phyloP scores from a whole-genome alignment of 2,888 invertebrate species.

The Argynnis bischoffii region DNA sequence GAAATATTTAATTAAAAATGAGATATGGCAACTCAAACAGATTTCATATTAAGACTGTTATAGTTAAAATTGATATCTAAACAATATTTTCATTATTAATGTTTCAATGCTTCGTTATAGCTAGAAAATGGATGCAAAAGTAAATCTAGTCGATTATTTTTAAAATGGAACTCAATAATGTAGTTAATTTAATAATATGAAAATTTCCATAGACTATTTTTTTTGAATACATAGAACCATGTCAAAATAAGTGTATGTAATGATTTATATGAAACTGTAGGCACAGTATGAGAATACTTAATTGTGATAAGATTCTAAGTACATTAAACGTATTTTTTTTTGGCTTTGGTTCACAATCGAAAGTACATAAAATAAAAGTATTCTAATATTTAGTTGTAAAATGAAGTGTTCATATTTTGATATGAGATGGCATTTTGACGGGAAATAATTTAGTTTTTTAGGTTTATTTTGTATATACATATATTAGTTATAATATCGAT shows the following conservation, averaged over 20 bases:
- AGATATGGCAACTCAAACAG: slow-evolving; percentile 5
- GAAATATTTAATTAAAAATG: not conserved
- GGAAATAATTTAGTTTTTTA: slow-evolving; percentile 28
- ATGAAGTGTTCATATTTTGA: slow-evolving; percentile 62
- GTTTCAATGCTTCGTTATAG: slow-evolving; percentile 17
- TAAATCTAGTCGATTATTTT: slow-evolving; percentile 36
- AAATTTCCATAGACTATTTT: not conserved
- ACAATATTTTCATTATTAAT: slow-evolving; percentile 23
- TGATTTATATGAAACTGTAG: not conserved
- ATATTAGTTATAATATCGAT: not conserved
- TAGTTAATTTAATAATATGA: not conserved
- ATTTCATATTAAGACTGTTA: slow-evolving; percentile 11
- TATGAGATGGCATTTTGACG: slow-evolving; percentile 45
- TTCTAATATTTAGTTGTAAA: slow-evolving; percentile 19
- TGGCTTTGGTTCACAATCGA: no score
- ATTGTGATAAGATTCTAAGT: slow-evolving; percentile 5
- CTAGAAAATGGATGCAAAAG: slow-evolving; percentile 15
- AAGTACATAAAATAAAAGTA: not conserved
- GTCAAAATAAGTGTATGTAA: not conserved
- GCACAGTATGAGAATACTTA: slow-evolving; percentile 1
- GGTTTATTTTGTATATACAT: slow-evolving; percentile 17
- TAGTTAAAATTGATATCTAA: slow-evolving; percentile 3
- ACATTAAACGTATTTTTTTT: no score
- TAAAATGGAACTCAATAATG: slow-evolving; percentile 11
- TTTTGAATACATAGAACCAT: not conserved